Percentiles rank a stretch among this genome's conserved stretches.
Evolutionary conservation across 1,140 invertebrate genomes (phyloP).

Genomic region (Papilio aristodemus): DNA sequence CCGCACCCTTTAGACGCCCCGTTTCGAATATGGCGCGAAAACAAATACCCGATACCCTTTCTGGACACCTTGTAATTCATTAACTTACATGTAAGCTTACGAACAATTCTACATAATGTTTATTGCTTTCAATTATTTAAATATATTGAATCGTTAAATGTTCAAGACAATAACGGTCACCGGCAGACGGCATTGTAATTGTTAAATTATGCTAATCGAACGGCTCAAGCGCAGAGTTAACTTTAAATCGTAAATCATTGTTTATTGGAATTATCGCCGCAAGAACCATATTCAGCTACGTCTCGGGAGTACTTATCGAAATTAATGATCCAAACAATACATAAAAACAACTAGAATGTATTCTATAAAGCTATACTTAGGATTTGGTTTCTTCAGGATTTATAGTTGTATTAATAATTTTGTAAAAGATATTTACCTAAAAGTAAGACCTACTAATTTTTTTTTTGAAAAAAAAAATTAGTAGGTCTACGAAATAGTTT

Average conservation of each 20-base stretch:
- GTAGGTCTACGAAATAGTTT: too few species aligned
- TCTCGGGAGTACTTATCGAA: neutral
- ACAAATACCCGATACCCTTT: too few species aligned
- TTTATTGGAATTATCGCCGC: neutral
- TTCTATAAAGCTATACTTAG: too few species aligned
- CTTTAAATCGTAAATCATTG: neutral
- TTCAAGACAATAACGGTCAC: slow-evolving; percentile 18
- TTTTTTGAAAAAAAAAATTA: too few species aligned
- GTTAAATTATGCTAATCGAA: slow-evolving; percentile 5
- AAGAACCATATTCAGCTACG: neutral
- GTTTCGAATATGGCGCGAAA: too few species aligned
- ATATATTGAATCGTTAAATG: slow-evolving; percentile 2
- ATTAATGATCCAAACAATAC: neutral
- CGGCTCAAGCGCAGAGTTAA: neutral
- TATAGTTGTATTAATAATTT: too few species aligned
- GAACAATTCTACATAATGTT: neutral
- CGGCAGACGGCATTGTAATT: neutral
- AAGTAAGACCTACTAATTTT: too few species aligned
- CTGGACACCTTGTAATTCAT: too few species aligned
- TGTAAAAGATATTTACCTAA: too few species aligned
- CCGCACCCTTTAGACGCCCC: too few species aligned
- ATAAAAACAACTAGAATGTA: neutral
- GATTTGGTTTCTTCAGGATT: too few species aligned
- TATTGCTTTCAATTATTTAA: neutral
- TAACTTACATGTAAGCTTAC: too few species aligned